phyloP scores from a whole-genome alignment of 2,888 invertebrate genomes.

The Acrocera orbiculus region DNA sequence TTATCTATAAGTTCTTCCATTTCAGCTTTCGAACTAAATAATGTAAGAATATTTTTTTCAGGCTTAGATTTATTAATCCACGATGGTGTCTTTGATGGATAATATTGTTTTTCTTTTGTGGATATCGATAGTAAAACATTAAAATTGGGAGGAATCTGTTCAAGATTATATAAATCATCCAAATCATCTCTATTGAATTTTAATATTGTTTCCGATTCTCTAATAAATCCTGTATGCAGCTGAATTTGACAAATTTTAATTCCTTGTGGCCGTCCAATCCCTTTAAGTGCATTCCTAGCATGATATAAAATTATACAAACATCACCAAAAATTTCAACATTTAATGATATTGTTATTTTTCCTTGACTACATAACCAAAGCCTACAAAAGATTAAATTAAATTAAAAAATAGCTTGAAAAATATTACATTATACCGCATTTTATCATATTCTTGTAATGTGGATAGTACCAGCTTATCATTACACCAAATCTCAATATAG shows the following conservation, averaged over 20 bases:
- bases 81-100: constrained; percentile 48
- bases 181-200: constrained; percentile 58
- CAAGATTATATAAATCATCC: constrained; percentile 59
- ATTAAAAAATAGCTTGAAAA: no score
- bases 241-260: constrained; percentile 77
- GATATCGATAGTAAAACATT: constrained; percentile 49
- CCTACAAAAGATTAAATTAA: constrained; percentile 12
- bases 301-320: constrained; percentile 65
- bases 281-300: constrained; percentile 69
- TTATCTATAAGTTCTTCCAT: constrained; percentile 70
- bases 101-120: constrained; percentile 50
- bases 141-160: constrained; percentile 54
- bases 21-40: constrained; percentile 63
- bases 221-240: constrained; percentile 77
- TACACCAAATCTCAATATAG: constrained; percentile 79
- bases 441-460: constrained; percentile 82
- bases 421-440: constrained; percentile 56
- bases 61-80: constrained; percentile 53
- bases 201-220: constrained; percentile 53
- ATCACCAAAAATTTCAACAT: constrained; percentile 69
- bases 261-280: constrained; percentile 59
- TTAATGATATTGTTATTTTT: constrained; percentile 46
- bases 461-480: constrained; percentile 61
- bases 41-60: constrained; percentile 28
- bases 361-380: constrained; percentile 23